These are phyloP conservation scores for Drosophila insularis DNA, from an alignment of 1,140 invertebrate species.

Conservation along the genomic window DNA sequence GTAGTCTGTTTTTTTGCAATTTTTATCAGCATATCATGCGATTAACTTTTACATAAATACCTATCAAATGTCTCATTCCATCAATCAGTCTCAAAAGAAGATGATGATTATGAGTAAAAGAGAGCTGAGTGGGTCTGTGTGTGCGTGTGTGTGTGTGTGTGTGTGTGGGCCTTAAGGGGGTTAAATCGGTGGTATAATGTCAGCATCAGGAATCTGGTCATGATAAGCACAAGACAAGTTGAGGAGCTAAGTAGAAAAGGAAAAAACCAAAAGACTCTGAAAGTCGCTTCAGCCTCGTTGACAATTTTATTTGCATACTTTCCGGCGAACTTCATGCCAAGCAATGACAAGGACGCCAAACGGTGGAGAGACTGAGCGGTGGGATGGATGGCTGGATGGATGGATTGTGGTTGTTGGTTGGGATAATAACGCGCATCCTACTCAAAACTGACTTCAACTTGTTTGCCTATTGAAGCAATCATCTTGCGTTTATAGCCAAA, in stretches of 20 bases:
- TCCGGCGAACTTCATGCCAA: slow-evolving; percentile 25
- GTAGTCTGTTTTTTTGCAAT: not conserved
- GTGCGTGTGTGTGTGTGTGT: slow-evolving; percentile 1
- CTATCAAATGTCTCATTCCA: slow-evolving; percentile 35
- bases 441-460: slow-evolving; percentile 14
- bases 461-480: slow-evolving; percentile 3
- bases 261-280: not conserved
- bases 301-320: slow-evolving; percentile 66
- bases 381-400: not conserved
- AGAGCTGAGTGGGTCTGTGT: not conserved
- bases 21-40: slow-evolving; percentile 54
- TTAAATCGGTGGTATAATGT: slow-evolving; percentile 42
- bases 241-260: not conserved
- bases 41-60: slow-evolving; percentile 58
- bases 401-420: slow-evolving; percentile 25
- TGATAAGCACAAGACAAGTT: slow-evolving; percentile 28
- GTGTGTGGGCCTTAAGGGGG: slow-evolving; percentile 21
- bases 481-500: not conserved
- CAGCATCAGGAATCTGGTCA: slow-evolving; percentile 31
- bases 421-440: slow-evolving; percentile 29
- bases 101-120: not conserved
- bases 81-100: slow-evolving; percentile 1
- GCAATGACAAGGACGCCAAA: not conserved
- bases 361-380: too few relatives aligned
- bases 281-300: slow-evolving; percentile 41